phyloP scores from a whole-genome alignment of 2,888 invertebrate genomes.

The Dynastes tityus region DNA sequence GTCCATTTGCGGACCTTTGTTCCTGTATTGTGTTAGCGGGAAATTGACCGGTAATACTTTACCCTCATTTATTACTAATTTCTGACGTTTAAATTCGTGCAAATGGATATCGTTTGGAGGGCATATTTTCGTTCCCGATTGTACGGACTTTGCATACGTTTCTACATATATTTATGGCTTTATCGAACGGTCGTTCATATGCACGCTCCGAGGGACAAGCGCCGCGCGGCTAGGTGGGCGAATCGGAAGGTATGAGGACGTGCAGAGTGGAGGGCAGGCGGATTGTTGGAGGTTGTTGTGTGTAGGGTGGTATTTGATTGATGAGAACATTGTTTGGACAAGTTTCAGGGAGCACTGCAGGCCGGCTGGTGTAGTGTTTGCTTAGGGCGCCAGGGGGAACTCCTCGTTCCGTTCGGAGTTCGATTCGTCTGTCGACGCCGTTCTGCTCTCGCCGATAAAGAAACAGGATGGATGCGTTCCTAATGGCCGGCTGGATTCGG shows the following conservation, averaged over 20 bases:
- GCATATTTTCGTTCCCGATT: background rate
- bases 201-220: conserved; percentile 43
- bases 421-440: conserved; percentile 57
- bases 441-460: conserved; percentile 50
- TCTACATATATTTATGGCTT: conserved; percentile 49
- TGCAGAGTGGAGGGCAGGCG: conserved; percentile 48
- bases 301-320: conserved; percentile 67
- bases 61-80: too few species aligned
- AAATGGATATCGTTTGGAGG: background rate
- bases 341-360: conserved; percentile 65
- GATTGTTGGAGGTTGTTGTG: conserved; percentile 56
- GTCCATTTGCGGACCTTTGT: too few species aligned
- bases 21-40: too few species aligned
- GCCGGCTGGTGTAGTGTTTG: conserved; percentile 67
- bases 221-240: conserved; percentile 17
- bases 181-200: conserved; percentile 48
- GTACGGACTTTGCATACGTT: conserved; percentile 16
- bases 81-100: too few species aligned
- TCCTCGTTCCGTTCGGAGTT: conserved; percentile 42
- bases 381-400: conserved; percentile 61
- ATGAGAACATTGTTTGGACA: conserved; percentile 69
- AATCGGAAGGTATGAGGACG: background rate
- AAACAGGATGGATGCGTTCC: conserved; percentile 52
- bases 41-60: too few species aligned
- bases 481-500: conserved; percentile 44